Evolutionary conservation across 2,797 vertebrate genomes (phyloP), one percentile per base, ranked within the genome.

Genomic region (Mallotus villosus): DNA sequence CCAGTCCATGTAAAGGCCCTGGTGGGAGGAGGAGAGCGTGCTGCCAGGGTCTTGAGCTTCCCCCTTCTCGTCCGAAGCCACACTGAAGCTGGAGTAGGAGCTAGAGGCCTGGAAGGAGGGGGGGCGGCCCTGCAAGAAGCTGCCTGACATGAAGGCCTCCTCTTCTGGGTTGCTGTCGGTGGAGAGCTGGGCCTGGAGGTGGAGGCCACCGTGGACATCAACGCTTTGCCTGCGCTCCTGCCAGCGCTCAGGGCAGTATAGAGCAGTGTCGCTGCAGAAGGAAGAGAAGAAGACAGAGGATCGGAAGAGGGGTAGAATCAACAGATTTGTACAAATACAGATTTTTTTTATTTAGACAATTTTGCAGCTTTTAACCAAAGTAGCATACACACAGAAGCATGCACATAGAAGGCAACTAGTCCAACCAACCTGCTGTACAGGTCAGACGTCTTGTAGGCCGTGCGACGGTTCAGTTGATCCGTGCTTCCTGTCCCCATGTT

Each of bases 21-120:
- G 96, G 88, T 98, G 97, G 19, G 97, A 96, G 34, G 95, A 95
- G 0, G 96, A 95, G 68, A 97, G 87, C 0, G 94, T 94, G 90
- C 94, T 90, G 80, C 94, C 93, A 61, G 93, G 92, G 62, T 90
- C 87, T 27, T 86, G 83, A 5, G 82, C 85, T 1, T 76, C 85
- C 17, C 81, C 87, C 68, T 94, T 94, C 84, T 97, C 97, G 72
- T 97, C 96, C 0, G 96, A 96, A 0, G 95, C 94, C 7, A 94
- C 92, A 0, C 95, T 98, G 90, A 97, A 97, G 89, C 96, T 98
- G n/a, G 96, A 98, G 79, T 97, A 98, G 71, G 95, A 95, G 82
- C 95, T 97, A 75, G 96, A 97, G 2, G 92, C 93, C 0, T 92
- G 91, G 55, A 96, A 97, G 83, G 95, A 90, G 0, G 93, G 85